Percentiles rank a stretch among this genome's conserved stretches.
These are phyloP conservation scores for Temnothorax unifasciatus DNA, from an alignment of 2,888 invertebrate species.

Conservation along the genomic window DNA sequence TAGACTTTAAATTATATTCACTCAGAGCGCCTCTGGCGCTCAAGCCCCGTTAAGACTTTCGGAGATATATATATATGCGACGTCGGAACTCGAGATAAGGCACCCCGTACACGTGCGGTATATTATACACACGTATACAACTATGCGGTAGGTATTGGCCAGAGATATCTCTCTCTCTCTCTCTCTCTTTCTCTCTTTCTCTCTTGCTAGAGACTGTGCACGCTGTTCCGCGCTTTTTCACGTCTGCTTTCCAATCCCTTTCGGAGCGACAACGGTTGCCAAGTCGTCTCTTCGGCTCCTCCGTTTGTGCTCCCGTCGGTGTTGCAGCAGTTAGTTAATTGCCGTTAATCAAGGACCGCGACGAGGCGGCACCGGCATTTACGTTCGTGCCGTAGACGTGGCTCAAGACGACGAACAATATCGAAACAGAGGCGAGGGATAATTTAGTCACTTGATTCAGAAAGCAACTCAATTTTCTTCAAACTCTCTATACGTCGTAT, in stretches of 20 bases:
- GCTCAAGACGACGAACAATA: conserved; percentile 11
- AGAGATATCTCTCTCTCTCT: background rate
- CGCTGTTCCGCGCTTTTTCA: background rate
- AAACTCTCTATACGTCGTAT: background rate
- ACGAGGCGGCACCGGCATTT: conserved; percentile 15
- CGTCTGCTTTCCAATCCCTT: conserved; percentile 6
- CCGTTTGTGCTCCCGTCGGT: background rate
- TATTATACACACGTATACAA: conserved; percentile 1
- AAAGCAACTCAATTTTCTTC: conserved; percentile 2
- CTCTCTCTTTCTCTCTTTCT: too few relatives aligned
- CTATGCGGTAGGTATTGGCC: background rate
- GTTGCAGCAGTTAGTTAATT: conserved; percentile 24
- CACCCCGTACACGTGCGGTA: conserved; percentile 18
- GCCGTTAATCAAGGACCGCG: conserved; percentile 22
- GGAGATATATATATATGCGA: conserved; percentile 5
- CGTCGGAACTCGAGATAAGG: conserved; percentile 33
- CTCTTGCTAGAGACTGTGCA: background rate
- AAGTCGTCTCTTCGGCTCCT: background rate
- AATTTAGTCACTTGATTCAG: background rate
- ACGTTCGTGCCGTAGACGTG: conserved; percentile 3
- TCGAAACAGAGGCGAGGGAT: conserved; percentile 8
- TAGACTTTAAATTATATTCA: conserved; percentile 48
- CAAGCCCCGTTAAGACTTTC: conserved; percentile 32
- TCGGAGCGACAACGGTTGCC: background rate
- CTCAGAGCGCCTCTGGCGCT: conserved; percentile 3